These are phyloP conservation scores for Chaetorhynchus papuensis DNA, from an alignment of 2,113 vertebrate genomes.

Conservation along the genomic window DNA sequence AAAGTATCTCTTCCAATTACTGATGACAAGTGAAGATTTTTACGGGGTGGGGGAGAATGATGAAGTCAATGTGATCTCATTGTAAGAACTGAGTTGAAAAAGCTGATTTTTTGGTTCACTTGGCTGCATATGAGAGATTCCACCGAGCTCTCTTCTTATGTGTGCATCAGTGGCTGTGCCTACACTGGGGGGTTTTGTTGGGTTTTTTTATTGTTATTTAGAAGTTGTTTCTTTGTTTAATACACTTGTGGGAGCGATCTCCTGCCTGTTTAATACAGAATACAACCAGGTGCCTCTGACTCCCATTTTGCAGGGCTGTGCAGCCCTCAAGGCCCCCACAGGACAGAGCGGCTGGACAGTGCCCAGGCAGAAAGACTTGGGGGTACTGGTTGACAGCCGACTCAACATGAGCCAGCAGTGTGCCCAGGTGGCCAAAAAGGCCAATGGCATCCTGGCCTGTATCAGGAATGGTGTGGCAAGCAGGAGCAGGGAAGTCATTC, in stretches of 20 bases:
- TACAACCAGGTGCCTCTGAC: neutral
- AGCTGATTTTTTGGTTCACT: neutral
- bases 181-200: accelerated
- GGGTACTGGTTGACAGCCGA: too few species aligned
- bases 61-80: neutral
- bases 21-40: neutral
- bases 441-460: too few species aligned
- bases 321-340: neutral
- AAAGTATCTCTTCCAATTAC: neutral
- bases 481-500: too few species aligned
- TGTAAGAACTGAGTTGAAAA: neutral
- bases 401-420: too few species aligned
- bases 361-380: too few species aligned
- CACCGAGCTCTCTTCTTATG: neutral
- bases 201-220: neutral
- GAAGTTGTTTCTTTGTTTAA: neutral
- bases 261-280: neutral
- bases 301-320: accelerated
- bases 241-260: neutral
- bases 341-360: too few species aligned
- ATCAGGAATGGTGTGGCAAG: too few species aligned
- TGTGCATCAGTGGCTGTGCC: neutral
- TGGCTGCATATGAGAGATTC: neutral
- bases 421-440: too few species aligned
- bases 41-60: neutral